These are phyloP conservation scores for Orthosia gracilis DNA, from an alignment of 2,888 invertebrate genomes.

Conservation along the genomic window DNA sequence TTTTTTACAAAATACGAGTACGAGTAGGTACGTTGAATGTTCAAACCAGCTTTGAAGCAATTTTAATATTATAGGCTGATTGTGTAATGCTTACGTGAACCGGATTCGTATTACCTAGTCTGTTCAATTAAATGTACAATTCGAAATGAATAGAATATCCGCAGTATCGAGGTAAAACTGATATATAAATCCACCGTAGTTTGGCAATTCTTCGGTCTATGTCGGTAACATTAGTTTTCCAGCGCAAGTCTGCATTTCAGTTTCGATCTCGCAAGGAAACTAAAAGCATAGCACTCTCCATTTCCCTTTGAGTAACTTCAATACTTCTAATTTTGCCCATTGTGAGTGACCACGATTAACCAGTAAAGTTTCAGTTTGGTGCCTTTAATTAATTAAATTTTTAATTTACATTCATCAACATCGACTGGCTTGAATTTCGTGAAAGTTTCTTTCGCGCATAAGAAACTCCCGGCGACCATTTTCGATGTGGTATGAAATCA, in stretches of 20 bases:
- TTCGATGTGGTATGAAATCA: background rate
- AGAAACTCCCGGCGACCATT: background rate
- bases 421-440: background rate
- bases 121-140: constrained; percentile 42
- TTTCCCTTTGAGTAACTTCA: too few relatives aligned
- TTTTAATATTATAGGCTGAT: constrained; percentile 12
- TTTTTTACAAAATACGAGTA: constrained; percentile 16
- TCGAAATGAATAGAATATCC: constrained; percentile 16
- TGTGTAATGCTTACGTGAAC: constrained; percentile 1
- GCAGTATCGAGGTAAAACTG: constrained; percentile 6
- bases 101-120: background rate
- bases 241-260: too few relatives aligned
- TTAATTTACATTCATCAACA: background rate
- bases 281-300: too few relatives aligned
- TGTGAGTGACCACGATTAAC: too few relatives aligned
- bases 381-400: too few relatives aligned
- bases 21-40: background rate
- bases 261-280: too few relatives aligned
- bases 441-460: background rate
- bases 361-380: too few relatives aligned
- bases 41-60: constrained; percentile 15
- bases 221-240: too few relatives aligned
- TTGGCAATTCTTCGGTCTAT: too few relatives aligned
- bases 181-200: background rate
- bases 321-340: too few relatives aligned